Evolutionary conservation across 2,888 invertebrate species (phyloP).

Genomic region (Pachliopta kotzebuea): DNA sequence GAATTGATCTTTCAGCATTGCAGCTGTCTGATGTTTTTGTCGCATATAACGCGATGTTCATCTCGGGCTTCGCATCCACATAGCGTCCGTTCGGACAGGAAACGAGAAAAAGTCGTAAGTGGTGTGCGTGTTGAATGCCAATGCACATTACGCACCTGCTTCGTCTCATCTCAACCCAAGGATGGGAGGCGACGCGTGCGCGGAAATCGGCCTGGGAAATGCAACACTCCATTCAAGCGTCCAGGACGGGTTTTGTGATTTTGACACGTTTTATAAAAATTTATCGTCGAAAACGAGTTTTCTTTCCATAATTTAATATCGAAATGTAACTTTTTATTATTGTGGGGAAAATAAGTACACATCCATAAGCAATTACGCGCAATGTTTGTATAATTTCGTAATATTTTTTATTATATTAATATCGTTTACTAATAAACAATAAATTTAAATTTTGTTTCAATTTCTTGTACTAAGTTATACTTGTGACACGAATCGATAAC

Average conservation of each 20-base stretch:
- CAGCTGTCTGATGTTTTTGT: constrained; percentile 27
- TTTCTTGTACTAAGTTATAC: too few relatives aligned
- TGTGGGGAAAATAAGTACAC: too few relatives aligned
- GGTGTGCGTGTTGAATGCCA: constrained; percentile 42
- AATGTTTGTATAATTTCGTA: too few relatives aligned
- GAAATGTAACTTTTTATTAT: neutral
- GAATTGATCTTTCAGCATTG: constrained; percentile 17
- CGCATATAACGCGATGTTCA: constrained; percentile 31
- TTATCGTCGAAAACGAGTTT: neutral
- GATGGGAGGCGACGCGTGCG: constrained; percentile 36
- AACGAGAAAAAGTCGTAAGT: constrained; percentile 43
- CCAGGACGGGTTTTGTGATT: neutral
- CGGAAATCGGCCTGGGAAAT: constrained; percentile 38
- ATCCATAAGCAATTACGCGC: too few relatives aligned
- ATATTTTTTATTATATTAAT: too few relatives aligned
- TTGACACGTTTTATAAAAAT: constrained; percentile 3
- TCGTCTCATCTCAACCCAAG: constrained; percentile 40
- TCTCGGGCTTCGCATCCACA: constrained; percentile 38
- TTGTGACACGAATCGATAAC: too few relatives aligned
- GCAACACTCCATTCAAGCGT: constrained; percentile 6
- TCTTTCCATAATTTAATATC: neutral
- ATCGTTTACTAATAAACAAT: too few relatives aligned
- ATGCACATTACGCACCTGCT: constrained; percentile 41
- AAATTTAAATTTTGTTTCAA: too few relatives aligned
- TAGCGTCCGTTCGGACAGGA: constrained; percentile 38